Evolutionary conservation across 2,113 vertebrate species (phyloP).

Genomic region (Grantiella picta): DNA sequence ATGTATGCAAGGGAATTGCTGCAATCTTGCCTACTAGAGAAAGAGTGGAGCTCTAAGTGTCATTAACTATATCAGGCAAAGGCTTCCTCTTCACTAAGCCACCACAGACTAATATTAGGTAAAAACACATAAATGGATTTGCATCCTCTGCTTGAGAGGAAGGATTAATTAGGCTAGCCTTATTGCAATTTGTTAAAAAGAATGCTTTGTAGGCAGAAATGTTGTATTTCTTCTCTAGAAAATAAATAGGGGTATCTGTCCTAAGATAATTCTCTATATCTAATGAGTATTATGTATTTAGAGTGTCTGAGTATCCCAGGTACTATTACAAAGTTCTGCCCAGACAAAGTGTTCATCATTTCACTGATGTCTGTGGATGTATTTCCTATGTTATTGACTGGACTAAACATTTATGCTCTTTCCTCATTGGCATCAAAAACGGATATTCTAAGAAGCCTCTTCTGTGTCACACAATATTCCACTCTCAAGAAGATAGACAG

Average conservation of each 20-base stretch:
- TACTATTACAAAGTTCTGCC: neutral
- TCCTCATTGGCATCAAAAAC: neutral
- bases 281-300: neutral
- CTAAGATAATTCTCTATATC: neutral
- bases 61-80: neutral
- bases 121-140: neutral
- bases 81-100: neutral
- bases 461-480: neutral
- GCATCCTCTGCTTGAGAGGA: neutral
- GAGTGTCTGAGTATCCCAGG: neutral
- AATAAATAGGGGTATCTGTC: neutral
- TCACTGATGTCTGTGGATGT: neutral
- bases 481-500: neutral
- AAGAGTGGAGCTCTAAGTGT: neutral
- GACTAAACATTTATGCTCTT: neutral
- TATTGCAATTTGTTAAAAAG: neutral
- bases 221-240: neutral
- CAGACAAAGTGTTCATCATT: neutral
- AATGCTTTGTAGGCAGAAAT: neutral
- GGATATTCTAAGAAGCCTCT: neutral
- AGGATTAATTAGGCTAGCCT: slow-evolving; percentile 2
- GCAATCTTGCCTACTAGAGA: neutral
- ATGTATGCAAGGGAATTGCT: neutral
- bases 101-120: neutral
- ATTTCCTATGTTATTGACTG: neutral